Base-by-base conservation (phyloP, 2,888 invertebrate species). In the Odontocolon sp. region DNA sequence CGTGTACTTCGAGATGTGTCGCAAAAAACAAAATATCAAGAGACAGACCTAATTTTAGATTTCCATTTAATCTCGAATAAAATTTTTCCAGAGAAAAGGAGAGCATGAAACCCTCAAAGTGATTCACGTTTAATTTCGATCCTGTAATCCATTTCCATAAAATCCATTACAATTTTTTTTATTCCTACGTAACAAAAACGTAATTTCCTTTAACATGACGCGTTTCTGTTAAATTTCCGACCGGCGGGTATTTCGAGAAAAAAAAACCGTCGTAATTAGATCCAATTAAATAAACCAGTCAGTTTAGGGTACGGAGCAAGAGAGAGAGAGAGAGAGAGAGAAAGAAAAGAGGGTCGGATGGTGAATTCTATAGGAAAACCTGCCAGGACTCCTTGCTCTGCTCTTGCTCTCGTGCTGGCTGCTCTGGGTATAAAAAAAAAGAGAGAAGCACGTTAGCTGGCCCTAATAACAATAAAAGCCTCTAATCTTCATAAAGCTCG, bases 391-490 rank as follows among this genome's bases (percentile, higher is more conserved):
- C 42, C 38, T n/a, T 38, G 11, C 59, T 54, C 26, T 8, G 56
- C 64, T 59, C 33, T 40, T 21, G 11, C 54, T n/a, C 64, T 59
- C 33, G 31, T 21, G 11, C n/a, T 40, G 56, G 56, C 47, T 57
- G 47, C 68, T 56, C 45, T 33, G 47, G 28, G 47, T 45, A 54
- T 28, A 45, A 42, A 45, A 57, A 54, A 52, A 18, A 66, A 36
- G 31, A n/a, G n/a, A 31, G 57, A 38, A 45, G 69, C 47, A 54
- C 64, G 75, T 69, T 75, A 69, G 69, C 71, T 63, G 26, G 67
- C 76, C 71, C 80, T 82, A 82, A 82, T 83, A 82, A 83, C 82
- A 84, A 82, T 83, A 83, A 84, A 82, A 82, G 80, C 82, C 70
- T 82, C 82, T 81, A 81, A 83, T 84, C 84, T 83, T 83, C 82